These are phyloP conservation scores for Halisarca cf. caerulea DNA, from an alignment of 37 sponge, comb jelly and placozoan species.

Conservation along the genomic window DNA sequence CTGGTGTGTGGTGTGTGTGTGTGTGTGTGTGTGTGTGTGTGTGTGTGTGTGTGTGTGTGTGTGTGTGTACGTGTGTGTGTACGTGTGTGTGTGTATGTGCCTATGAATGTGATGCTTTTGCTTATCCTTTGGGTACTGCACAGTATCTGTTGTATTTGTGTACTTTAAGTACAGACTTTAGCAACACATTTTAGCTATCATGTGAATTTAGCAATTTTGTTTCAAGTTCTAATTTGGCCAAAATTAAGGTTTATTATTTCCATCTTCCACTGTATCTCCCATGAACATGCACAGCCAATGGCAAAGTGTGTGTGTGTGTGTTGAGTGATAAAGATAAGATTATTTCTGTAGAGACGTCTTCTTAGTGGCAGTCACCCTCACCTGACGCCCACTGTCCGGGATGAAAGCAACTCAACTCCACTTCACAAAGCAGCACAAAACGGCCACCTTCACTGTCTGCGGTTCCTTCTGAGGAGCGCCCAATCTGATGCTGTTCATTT, in stretches of 20 bases:
- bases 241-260: too few species aligned
- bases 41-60: too few species aligned
- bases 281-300: not conserved
- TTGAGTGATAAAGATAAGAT: too few species aligned
- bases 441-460: constrained; percentile 46
- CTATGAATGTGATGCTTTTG: not conserved
- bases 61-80: not conserved
- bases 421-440: constrained; percentile 66
- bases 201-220: too few species aligned
- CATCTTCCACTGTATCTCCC: not conserved
- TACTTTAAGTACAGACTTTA: too few species aligned
- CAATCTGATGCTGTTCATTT: constrained; percentile 44
- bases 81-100: not conserved
- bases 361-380: constrained; percentile 35
- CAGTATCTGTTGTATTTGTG: too few species aligned
- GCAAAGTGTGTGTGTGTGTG: too few species aligned
- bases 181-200: too few species aligned
- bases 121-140: too few species aligned
- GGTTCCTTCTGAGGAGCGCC: constrained; percentile 37
- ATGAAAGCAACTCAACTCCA: constrained; percentile 53
- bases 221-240: not conserved
- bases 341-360: constrained; percentile 43
- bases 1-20: constrained; percentile 46
- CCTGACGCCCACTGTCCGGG: constrained; percentile 27
- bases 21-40: too few species aligned